A percentile compares a stretch with the other conserved stretches of the same genome.
phyloP scores from a whole-genome alignment of 2,113 vertebrate genomes.

The Sclerurus mexicanus region DNA sequence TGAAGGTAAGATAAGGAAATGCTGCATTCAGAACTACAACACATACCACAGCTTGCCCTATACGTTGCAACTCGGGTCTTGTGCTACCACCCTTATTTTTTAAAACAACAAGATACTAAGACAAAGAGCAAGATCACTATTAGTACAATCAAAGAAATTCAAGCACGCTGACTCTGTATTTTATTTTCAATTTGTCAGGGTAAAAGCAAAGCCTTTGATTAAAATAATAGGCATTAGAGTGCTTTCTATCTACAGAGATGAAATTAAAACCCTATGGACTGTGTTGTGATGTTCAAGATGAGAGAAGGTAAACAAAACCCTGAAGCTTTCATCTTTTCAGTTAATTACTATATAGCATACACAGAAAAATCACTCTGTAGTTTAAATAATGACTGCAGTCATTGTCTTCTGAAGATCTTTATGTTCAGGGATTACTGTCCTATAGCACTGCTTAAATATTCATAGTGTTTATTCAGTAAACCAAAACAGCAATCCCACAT shows the following conservation, averaged over 20 bases:
- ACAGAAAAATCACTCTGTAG: conserved; percentile 27
- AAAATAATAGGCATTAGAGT: conserved; percentile 52
- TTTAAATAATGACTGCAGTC: conserved; percentile 50
- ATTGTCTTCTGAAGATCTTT: conserved; percentile 57
- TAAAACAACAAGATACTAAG: neutral
- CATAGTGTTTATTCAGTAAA: conserved; percentile 23
- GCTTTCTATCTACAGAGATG: conserved; percentile 19
- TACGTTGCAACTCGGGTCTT: neutral
- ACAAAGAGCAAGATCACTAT: conserved; percentile 48
- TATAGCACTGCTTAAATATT: conserved; percentile 2
- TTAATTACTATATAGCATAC: conserved; percentile 40
- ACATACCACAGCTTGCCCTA: neutral
- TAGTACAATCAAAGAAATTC: conserved; percentile 52
- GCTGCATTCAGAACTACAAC: neutral
- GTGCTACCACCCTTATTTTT: neutral
- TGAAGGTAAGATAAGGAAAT: neutral
- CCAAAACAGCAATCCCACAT: neutral
- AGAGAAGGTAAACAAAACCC: conserved; percentile 55
- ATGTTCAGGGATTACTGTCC: conserved; percentile 32
- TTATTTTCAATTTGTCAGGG: conserved; percentile 18
- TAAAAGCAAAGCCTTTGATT: conserved; percentile 75
- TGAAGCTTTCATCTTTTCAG: conserved; percentile 75
- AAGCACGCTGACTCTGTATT: conserved; percentile 36
- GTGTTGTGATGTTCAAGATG: conserved; percentile 65
- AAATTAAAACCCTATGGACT: conserved; percentile 48